Percentiles rank a stretch among this genome's conserved stretches.
Evolutionary conservation across 2,888 invertebrate genomes (phyloP).

Genomic region (Apodemia hepburni): DNA sequence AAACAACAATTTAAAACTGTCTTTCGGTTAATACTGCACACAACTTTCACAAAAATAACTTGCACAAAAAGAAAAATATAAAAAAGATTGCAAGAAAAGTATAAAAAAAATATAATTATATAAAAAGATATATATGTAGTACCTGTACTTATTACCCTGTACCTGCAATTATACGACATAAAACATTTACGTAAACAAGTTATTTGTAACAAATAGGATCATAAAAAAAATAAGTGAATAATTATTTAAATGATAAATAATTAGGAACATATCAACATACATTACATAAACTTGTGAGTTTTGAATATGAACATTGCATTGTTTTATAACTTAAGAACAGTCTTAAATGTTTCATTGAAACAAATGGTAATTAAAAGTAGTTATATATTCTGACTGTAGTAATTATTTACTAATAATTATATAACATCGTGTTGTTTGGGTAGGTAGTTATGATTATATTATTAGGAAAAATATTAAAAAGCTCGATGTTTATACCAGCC

Average conservation of each 20-base stretch:
- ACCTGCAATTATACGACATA: too few relatives aligned
- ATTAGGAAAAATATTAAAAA: neutral
- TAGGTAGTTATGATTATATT: neutral
- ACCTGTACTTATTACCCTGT: too few relatives aligned
- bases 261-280: neutral
- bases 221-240: neutral
- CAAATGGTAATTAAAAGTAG: neutral
- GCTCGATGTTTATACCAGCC: neutral
- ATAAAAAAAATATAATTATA: too few relatives aligned
- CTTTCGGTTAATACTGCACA: too few relatives aligned
- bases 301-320: neutral
- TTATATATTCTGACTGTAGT: neutral
- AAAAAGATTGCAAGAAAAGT: too few relatives aligned
- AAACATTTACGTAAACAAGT: too few relatives aligned
- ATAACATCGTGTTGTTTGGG: neutral
- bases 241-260: neutral
- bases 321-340: neutral
- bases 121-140: too few relatives aligned
- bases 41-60: too few relatives aligned
- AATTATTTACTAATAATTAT: neutral
- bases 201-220: too few relatives aligned
- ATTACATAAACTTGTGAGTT: neutral
- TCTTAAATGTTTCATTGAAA: neutral
- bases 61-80: too few relatives aligned
- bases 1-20: too few relatives aligned